These are phyloP conservation scores for Meghimatium bilineatum DNA, from an alignment of 2,888 invertebrate species.

Conservation along the genomic window DNA sequence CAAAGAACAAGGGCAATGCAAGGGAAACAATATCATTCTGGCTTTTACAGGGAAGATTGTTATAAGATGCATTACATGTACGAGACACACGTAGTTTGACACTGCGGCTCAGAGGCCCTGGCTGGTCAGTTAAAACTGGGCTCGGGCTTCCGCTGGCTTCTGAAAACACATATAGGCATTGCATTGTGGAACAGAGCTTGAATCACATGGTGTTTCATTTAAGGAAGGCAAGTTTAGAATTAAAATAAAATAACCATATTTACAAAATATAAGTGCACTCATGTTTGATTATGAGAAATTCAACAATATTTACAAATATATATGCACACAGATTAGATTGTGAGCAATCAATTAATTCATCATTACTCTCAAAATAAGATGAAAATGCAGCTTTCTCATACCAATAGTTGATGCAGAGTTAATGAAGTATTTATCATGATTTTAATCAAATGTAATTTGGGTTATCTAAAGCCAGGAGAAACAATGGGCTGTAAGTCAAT, in stretches of 20 bases:
- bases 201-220: background rate
- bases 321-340: no score
- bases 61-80: slow-evolving; percentile 66
- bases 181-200: background rate
- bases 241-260: background rate
- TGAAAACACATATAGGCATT: slow-evolving; percentile 57
- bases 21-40: slow-evolving; percentile 11
- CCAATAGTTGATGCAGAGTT: no score
- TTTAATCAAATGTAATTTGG: no score
- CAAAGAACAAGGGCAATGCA: slow-evolving; percentile 17
- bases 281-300: no score
- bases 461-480: no score
- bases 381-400: no score
- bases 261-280: no score
- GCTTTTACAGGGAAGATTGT: slow-evolving; percentile 9
- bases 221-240: background rate
- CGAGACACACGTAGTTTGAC: slow-evolving; percentile 73
- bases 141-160: slow-evolving; percentile 73
- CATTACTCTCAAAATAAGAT: no score
- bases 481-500: no score
- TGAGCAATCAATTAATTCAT: no score
- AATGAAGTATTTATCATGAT: no score
- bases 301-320: no score
- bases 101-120: slow-evolving; percentile 72
- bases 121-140: slow-evolving; percentile 71